Base-by-base conservation (phyloP, 2,888 invertebrate genomes). In the Polydrusus pterygomalis region DNA sequence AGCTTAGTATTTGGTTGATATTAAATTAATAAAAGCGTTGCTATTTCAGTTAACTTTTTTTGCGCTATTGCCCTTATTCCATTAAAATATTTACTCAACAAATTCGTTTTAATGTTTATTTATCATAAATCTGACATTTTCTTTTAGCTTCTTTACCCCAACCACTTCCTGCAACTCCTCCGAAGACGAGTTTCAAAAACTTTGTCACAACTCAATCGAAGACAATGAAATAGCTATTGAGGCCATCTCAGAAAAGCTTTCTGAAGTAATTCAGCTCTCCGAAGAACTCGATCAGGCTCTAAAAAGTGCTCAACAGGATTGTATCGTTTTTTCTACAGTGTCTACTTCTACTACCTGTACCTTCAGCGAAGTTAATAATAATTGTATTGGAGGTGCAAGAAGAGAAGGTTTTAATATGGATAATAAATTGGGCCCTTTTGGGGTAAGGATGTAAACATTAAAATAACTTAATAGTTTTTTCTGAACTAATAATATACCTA, bases 221-320 rank as follows among this genome's bases (percentile, higher is more conserved):
- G 88, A 88, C 80, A 92, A 92, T 86, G 88, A 89, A 78, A 89
- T 91, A 80, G 93, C 93, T 17, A 90, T 93, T 47, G 91, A 91
- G 81, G 91, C 93, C 63, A 93, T 93, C 74, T 89, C 92, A n/a
- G 91, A 91, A 81, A 90, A 90, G 83, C 85, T 93, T 75, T 87
- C 90, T 15, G 92, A 92, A 85, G 92, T 93, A 15, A 91, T 93
- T 13, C 90, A 89, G 72, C 88, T 93, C 20, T 93, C 93, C 1
- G 93, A 93, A 84, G 91, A 92, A 78, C 85, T 93, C 79, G 93
- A 93, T 83, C 89, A 90, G 47, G 89, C 90, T 25, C 85, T 92
- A 73, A 87, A 88, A 49, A 89, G 89, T 79, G 89, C 89, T 10
- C 90, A 90, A 80, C 87, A 87, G 78, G 87, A 88, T 78, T 87